Evolutionary conservation across 2,113 vertebrate species (phyloP), one percentile per base, ranked within the genome.

Genomic region (Callospermophilus lateralis): DNA sequence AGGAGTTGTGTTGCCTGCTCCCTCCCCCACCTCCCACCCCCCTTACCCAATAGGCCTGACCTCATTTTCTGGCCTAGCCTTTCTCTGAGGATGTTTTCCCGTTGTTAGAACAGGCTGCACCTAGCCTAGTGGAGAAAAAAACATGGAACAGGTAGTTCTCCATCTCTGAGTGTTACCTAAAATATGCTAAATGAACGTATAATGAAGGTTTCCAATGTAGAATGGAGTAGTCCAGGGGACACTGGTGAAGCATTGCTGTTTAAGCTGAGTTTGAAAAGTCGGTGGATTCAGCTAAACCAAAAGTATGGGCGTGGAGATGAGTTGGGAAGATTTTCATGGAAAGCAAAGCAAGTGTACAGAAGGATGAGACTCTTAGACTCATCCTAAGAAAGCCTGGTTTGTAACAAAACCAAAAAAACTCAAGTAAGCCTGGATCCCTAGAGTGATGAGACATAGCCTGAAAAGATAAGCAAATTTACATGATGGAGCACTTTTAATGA

Each of bases 321-420:
- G n/a, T 45, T 6, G 4, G 4, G 30, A 17, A 63, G 78, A 87
- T 78, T 85, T 81, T 68, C 45, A 26, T n/a, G 6, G 70, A 53
- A 89, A 93, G 58, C 5, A 78, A 89, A 65, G 2, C 79, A 74
- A 37, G 55, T 45, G 8, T 84, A 7, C 10, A 30, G 39, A 39
- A 3, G 15, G 34, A 24, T 70, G 68, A 45, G 45, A 51, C 63
- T 92, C 48, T 48, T 65, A 95, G 58, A 65, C 45, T 45, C 45
- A 45, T 45, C 45, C 45, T 45, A 63, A 86, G 45, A 89, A 72
- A 95, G 77, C 19, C 34, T 63, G 73, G 58, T 85, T 73, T 86
- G 30, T 93, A 86, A 70, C 70, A 63, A 94, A 70, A 92, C 74
- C 68, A 63, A 63, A 73, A 91, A 95, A 95, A 81, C 89, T 58